Evolutionary conservation across 1,140 invertebrate species (phyloP).

Genomic region (Drosophila sucinea): DNA sequence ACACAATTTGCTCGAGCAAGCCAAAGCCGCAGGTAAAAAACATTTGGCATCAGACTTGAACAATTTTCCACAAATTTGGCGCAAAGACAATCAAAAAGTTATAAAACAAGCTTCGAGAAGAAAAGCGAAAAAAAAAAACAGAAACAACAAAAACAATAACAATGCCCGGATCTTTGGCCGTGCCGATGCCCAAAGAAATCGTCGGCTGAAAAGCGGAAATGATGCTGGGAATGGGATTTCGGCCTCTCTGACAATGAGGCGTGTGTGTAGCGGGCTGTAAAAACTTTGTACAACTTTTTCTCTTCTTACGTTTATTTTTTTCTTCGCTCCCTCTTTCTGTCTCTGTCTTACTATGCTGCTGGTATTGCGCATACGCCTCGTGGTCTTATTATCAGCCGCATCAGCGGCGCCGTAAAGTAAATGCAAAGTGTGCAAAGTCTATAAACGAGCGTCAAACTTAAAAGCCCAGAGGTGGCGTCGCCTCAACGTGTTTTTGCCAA

Average conservation of each 20-base stretch:
- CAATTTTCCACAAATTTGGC: constrained; percentile 78
- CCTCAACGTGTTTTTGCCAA: constrained; percentile 43
- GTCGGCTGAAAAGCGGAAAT: not conserved
- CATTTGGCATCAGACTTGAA: constrained; percentile 45
- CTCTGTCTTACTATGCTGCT: constrained; percentile 34
- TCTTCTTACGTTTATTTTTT: constrained; percentile 39
- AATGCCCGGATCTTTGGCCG: constrained; percentile 32
- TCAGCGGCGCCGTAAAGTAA: constrained; percentile 79
- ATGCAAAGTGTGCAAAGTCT: constrained; percentile 81
- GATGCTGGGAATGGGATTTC: not conserved
- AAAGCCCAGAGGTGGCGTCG: constrained; percentile 75
- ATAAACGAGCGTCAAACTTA: constrained; percentile 81
- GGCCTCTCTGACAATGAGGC: constrained; percentile 22
- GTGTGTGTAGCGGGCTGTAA: constrained; percentile 76
- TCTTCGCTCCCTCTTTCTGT: constrained; percentile 22
- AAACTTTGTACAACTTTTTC: constrained; percentile 69
- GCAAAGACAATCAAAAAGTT: constrained; percentile 82
- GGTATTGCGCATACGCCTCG: constrained; percentile 72
- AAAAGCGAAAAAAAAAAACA: constrained; percentile 45
- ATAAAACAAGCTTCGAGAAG: constrained; percentile 74
- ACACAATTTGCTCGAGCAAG: constrained; percentile 46
- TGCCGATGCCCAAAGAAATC: not conserved
- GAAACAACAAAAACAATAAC: constrained; percentile 14
- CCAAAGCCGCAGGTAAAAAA: constrained; percentile 31
- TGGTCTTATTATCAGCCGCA: constrained; percentile 78